phyloP scores from a whole-genome alignment of 1,140 invertebrate species.

The Oedothorax gibbosus region DNA sequence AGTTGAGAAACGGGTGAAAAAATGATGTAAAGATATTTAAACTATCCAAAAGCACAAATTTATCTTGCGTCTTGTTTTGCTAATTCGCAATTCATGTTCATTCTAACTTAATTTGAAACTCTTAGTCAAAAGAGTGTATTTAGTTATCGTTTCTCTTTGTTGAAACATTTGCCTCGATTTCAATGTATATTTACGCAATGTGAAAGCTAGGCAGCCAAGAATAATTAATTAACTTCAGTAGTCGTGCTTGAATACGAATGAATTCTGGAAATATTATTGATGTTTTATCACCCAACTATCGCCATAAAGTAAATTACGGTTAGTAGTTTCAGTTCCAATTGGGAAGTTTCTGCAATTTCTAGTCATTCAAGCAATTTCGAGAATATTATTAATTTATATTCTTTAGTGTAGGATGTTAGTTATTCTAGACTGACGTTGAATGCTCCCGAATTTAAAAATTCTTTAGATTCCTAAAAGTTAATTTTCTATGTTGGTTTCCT shows the following conservation, averaged over 20 bases:
- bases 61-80: no score
- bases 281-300: constrained; percentile 2
- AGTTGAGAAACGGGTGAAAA: no score
- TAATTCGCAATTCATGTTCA: no score
- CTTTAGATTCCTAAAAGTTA: not conserved
- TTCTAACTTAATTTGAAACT: no score
- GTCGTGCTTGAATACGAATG: constrained; percentile 7
- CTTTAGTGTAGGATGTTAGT: not conserved
- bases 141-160: constrained; percentile 8
- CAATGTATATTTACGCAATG: constrained; percentile 5
- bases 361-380: no score
- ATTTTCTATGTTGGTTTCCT: no score
- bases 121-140: not conserved
- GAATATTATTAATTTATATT: no score
- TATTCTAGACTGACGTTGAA: not conserved
- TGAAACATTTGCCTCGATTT: not conserved
- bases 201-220: not conserved
- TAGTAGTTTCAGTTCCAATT: not conserved
- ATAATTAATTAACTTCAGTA: constrained; percentile 11
- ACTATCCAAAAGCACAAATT: no score
- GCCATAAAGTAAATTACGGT: not conserved
- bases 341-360: not conserved
- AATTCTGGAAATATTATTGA: not conserved
- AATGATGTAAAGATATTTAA: no score
- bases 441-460: not conserved